These are phyloP conservation scores for Aphelinus atriplicis DNA, from an alignment of 1,140 invertebrate genomes.

Conservation along the genomic window DNA sequence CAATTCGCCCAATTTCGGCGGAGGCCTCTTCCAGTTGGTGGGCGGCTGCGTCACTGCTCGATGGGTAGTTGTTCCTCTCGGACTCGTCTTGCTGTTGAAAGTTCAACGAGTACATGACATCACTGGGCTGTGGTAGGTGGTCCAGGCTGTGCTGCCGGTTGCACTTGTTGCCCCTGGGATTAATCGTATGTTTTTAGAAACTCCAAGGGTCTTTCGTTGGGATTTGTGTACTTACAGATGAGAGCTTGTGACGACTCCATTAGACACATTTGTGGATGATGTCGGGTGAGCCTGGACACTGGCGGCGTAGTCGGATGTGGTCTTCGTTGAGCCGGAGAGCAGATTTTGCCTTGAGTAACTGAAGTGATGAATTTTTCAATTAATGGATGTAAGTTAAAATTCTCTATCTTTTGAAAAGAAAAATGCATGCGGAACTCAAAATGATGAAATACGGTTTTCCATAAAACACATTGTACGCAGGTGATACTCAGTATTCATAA, in stretches of 20 bases:
- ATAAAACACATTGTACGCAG: too few relatives aligned
- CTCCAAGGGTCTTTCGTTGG: too few relatives aligned
- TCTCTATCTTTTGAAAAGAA: too few relatives aligned
- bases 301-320: conserved; percentile 64
- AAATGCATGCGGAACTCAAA: too few relatives aligned
- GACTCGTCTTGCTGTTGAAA: conserved; percentile 41
- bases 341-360: conserved; percentile 88
- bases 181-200: too few relatives aligned
- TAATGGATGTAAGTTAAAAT: too few relatives aligned
- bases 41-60: conserved; percentile 44
- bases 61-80: conserved; percentile 4
- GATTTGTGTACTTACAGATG: conserved; percentile 46
- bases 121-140: conserved; percentile 48
- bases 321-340: conserved; percentile 77
- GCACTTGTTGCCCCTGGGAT: conserved; percentile 54
- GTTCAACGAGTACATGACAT: conserved; percentile 54
- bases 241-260: conserved; percentile 44
- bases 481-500: too few relatives aligned
- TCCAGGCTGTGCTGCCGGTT: conserved; percentile 56
- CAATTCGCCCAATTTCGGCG: not conserved
- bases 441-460: too few relatives aligned
- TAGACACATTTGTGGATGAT: conserved; percentile 43
- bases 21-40: not conserved
- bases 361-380: conserved; percentile 47
- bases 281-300: conserved; percentile 45